Percentiles rank a stretch among this genome's conserved stretches.
Conservation (phyloP, 2,888 invertebrate genomes). For the Aspidapion aeneum region DNA sequence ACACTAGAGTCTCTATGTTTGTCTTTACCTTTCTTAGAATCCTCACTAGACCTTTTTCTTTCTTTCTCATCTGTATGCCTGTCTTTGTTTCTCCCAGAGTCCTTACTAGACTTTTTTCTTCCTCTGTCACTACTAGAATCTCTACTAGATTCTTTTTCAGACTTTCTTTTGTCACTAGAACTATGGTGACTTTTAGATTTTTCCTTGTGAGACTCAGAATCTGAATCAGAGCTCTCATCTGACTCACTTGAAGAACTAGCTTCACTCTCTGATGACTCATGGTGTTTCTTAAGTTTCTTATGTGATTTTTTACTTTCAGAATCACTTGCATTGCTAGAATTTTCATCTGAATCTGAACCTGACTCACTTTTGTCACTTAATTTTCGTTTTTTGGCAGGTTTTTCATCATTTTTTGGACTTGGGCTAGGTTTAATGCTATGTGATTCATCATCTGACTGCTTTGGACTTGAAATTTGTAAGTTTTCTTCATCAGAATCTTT, state of each 20-base stretch:
- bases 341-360: slow-evolving; percentile 14
- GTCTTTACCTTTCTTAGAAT: background rate
- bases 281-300: background rate
- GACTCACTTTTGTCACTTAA: slow-evolving; percentile 14
- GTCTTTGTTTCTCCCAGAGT: background rate
- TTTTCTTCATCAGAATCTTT: background rate
- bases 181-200: background rate
- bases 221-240: slow-evolving; percentile 6
- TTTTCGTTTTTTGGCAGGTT: slow-evolving; percentile 14
- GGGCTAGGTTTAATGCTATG: background rate
- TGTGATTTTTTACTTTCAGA: slow-evolving; percentile 16
- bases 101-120: background rate
- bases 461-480: background rate
- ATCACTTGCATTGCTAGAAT: slow-evolving; percentile 19
- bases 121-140: background rate
- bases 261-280: background rate
- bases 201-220: slow-evolving; percentile 1
- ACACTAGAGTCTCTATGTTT: background rate
- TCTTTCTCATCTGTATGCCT: background rate
- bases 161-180: background rate
- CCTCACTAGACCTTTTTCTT: background rate
- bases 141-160: background rate
- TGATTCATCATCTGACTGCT: background rate
- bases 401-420: background rate
- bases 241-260: background rate